Conservation (phyloP, 2,797 vertebrate species). For the Carduelis carduelis region DNA sequence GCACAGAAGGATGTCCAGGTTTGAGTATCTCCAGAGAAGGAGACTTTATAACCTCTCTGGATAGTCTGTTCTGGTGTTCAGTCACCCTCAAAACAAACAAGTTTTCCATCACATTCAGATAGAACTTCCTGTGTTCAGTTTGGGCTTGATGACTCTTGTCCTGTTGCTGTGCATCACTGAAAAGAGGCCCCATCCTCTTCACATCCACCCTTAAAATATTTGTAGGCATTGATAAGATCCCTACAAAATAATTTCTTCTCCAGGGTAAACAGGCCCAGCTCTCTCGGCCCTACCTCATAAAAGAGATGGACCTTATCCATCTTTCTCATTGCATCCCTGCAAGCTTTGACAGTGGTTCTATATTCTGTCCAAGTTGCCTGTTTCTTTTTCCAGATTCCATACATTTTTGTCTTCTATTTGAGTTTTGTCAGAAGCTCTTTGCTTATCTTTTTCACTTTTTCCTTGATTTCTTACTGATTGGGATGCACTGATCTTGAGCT, state of each 20-base stretch:
- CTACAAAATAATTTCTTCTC: not conserved
- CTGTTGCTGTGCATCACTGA: not conserved
- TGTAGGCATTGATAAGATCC: not conserved
- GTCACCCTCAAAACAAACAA: not conserved
- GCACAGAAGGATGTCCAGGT: rapidly evolving
- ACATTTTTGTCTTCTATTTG: not conserved
- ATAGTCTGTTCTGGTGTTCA: not conserved
- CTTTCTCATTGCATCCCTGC: not conserved
- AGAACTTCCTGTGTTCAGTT: not conserved
- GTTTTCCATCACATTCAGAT: not conserved
- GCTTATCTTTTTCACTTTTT: not conserved
- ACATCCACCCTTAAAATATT: not conserved
- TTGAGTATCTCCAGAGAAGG: not conserved
- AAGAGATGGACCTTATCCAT: not conserved
- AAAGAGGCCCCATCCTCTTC: not conserved
- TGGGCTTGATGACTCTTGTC: not conserved
- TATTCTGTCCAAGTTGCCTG: not conserved
- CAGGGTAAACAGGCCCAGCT: not conserved
- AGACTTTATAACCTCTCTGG: not conserved
- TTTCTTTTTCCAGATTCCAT: not conserved
- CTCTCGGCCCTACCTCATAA: not conserved
- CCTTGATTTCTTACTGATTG: not conserved
- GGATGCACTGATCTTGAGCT: not conserved
- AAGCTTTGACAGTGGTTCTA: not conserved
- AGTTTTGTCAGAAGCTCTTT: not conserved